A percentile compares a stretch with the other conserved stretches of the same genome.
These are phyloP conservation scores for Cosmorhoe ocellata DNA, from an alignment of 2,888 invertebrate species.

Conservation along the genomic window DNA sequence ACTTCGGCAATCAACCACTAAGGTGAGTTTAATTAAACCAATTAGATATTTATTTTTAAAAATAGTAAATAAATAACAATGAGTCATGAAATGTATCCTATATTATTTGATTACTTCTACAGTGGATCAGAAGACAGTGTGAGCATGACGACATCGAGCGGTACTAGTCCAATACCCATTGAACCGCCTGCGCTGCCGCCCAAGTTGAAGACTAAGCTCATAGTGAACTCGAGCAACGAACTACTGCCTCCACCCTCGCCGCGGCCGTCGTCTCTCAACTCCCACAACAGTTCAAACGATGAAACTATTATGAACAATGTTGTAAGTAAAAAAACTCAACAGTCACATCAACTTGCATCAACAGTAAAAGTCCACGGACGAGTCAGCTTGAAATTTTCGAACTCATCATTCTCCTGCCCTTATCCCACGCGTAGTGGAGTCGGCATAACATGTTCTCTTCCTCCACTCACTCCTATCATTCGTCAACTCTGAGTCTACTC, in stretches of 20 bases:
- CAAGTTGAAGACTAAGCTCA: conserved; percentile 76
- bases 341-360: background rate
- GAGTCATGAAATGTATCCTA: too few species aligned
- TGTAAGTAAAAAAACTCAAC: conserved; percentile 42
- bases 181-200: conserved; percentile 82
- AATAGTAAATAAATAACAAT: too few species aligned
- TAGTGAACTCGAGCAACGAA: conserved; percentile 70
- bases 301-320: conserved; percentile 66
- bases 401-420: too few species aligned
- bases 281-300: conserved; percentile 68
- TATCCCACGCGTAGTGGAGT: too few species aligned
- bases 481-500: too few species aligned
- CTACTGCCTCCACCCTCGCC: conserved; percentile 72
- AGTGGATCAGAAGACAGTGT: conserved; percentile 77
- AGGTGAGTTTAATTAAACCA: conserved; percentile 46
- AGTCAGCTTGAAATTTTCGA: too few species aligned
- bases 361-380: too few species aligned
- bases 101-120: background rate
- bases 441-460: too few species aligned
- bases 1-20: conserved; percentile 69
- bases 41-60: too few species aligned
- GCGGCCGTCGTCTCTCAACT: conserved; percentile 71
- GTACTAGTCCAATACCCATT: conserved; percentile 75
- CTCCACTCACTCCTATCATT: too few species aligned
- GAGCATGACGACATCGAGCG: conserved; percentile 67